Evolutionary conservation across 2,113 vertebrate genomes (phyloP), one percentile per base, ranked within the genome.

Genomic region (Miniopterus natalensis): DNA sequence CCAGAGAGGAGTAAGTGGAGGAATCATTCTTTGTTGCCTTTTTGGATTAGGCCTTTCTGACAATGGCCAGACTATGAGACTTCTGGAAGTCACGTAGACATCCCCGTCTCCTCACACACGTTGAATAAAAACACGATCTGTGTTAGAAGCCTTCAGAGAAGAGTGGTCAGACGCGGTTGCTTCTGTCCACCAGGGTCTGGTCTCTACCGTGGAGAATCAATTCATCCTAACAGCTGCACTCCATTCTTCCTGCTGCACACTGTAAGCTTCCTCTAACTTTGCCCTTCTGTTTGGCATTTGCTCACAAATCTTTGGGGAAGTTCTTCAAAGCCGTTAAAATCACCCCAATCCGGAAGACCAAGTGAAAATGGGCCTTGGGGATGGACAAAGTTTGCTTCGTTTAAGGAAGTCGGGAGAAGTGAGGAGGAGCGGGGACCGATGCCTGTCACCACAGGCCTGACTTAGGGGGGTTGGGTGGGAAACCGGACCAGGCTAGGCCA

Each of bases 401-500:
- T 90, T 47, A 45, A 75, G 29, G 9, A 93, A 88, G 49, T 63
- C 20, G 5, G 51, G 65, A 96, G 25, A 68, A 29, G 61, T 17
- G 31, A 75, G 57, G 80, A 80, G 36, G 59, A 10, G 12, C n/a
- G 31, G 65, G 15, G 29, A 63, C 12, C 23, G 20, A 61, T 21
- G 86, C 55, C 15, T 42, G 90, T 92, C 92, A 73, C 47, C n/a
- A 66, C 4, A 27, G 29, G 63, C 45, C 45, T n/a, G 55, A 70
- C 77, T 61, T 18, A 59, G 12, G n/a, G 18, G 18, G 68, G 20
- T 21, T 40, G 6, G 5, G n/a, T 80, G 66, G 59, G n/a, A 81
- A 80, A 74, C 23, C 1, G 45, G 49, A 84, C 27, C 6, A 0
- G 53, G 42, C 12, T 84, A 92, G 93, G 97, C 95, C 95, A 84